Conservation (phyloP, 2,888 invertebrate species). For the Frankliniella intonsa region DNA sequence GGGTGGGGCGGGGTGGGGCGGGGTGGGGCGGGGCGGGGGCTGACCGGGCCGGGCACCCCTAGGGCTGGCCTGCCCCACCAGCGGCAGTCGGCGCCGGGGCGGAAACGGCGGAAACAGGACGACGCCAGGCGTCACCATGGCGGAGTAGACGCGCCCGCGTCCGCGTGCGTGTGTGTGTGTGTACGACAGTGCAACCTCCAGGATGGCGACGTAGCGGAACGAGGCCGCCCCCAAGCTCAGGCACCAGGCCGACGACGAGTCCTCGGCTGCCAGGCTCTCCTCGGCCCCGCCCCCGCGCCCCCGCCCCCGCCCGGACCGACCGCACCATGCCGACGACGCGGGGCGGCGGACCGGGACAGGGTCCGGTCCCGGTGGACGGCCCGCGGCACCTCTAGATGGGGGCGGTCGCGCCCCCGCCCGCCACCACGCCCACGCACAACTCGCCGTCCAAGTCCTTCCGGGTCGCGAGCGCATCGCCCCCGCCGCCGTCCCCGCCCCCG, state of each 20-base stretch:
- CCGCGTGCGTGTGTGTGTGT: no score
- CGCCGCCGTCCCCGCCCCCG: conserved; percentile 34
- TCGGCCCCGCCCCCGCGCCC: no score
- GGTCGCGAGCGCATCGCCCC: conserved; percentile 32
- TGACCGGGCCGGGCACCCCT: neutral
- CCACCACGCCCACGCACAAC: neutral
- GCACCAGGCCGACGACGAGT: no score
- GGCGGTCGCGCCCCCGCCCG: neutral
- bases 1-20: neutral
- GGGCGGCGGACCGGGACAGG: neutral
- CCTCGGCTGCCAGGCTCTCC: no score
- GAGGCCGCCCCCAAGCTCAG: no score
- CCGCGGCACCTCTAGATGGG: neutral
- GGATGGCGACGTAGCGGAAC: no score
- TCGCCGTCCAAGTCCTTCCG: neutral
- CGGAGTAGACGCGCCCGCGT: no score
- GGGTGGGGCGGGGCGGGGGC: neutral
- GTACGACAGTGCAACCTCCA: no score
- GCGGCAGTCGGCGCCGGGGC: neutral
- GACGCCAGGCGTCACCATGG: no score
- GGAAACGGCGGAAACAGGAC: neutral
- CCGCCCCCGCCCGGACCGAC: neutral
- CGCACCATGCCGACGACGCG: neutral
- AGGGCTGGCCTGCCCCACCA: no score
- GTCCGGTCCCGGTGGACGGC: neutral